These are phyloP conservation scores for Nipponacmea schrenckii DNA, from an alignment of 2,888 invertebrate species.

Conservation along the genomic window DNA sequence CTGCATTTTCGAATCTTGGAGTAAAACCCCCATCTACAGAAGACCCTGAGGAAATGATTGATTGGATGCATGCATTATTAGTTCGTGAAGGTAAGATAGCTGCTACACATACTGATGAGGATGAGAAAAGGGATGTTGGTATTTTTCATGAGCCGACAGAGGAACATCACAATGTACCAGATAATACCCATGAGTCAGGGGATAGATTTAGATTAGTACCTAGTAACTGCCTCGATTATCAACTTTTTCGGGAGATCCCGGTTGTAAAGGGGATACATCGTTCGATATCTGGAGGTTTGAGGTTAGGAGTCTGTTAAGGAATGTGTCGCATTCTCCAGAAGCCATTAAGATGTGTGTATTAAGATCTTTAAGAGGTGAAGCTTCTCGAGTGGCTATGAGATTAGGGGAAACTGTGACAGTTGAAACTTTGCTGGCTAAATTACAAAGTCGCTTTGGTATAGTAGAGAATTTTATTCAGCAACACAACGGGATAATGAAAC, in stretches of 20 bases:
- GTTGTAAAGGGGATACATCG: neutral
- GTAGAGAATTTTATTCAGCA: constrained; percentile 2
- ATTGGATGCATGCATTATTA: neutral
- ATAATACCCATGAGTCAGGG: neutral
- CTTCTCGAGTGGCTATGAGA: constrained; percentile 1
- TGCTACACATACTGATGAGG: neutral
- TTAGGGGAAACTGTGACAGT: neutral
- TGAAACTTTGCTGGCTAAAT: neutral
- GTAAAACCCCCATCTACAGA: neutral
- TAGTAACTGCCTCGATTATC: neutral
- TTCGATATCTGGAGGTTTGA: constrained; percentile 3
- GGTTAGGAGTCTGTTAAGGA: neutral
- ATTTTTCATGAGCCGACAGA: neutral
- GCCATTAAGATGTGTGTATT: neutral
- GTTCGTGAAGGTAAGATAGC: neutral
- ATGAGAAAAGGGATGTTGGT: neutral
- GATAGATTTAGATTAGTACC: neutral
- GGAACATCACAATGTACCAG: neutral
- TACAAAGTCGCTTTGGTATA: neutral
- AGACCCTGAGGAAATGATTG: neutral
- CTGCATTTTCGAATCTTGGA: neutral
- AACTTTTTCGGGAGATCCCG: neutral
- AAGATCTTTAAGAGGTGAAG: neutral
- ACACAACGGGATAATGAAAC: neutral
- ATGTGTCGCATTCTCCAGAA: neutral